Conservation (phyloP, 1,140 invertebrate genomes). For the Stenopsyche tienmushanensis region DNA sequence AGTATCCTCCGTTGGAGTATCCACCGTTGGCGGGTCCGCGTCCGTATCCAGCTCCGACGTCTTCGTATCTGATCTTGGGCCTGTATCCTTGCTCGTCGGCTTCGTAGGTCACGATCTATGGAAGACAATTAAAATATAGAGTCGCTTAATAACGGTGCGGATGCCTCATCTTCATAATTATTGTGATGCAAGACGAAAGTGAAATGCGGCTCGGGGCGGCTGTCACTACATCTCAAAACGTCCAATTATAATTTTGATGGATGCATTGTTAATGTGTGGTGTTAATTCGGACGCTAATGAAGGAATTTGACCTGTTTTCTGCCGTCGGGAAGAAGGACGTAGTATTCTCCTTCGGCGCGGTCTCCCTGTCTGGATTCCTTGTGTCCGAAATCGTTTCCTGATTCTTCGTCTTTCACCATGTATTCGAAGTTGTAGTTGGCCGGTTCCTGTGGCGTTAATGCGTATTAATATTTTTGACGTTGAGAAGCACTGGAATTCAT, state of each 20-base stretch:
- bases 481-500: not conserved
- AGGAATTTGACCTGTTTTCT: constrained; percentile 61
- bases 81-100: constrained; percentile 76
- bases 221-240: too few relatives aligned
- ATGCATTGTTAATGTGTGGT: too few relatives aligned
- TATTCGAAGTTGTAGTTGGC: constrained; percentile 76
- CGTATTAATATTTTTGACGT: not conserved
- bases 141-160: too few relatives aligned
- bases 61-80: constrained; percentile 72
- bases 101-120: constrained; percentile 72
- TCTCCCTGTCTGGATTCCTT: constrained; percentile 69
- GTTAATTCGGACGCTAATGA: not conserved
- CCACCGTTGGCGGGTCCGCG: constrained; percentile 33
- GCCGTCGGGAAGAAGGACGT: constrained; percentile 73
- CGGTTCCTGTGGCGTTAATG: constrained; percentile 50
- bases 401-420: constrained; percentile 67
- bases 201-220: too few relatives aligned
- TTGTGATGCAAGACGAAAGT: too few relatives aligned
- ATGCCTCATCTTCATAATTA: too few relatives aligned
- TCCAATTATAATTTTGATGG: too few relatives aligned
- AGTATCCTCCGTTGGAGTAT: constrained; percentile 27
- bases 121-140: not conserved
- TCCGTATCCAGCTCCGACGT: constrained; percentile 56
- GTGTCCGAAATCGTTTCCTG: constrained; percentile 72
- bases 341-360: constrained; percentile 67